Conservation (phyloP, 2,888 invertebrate species). For the Pheosia tremula region DNA sequence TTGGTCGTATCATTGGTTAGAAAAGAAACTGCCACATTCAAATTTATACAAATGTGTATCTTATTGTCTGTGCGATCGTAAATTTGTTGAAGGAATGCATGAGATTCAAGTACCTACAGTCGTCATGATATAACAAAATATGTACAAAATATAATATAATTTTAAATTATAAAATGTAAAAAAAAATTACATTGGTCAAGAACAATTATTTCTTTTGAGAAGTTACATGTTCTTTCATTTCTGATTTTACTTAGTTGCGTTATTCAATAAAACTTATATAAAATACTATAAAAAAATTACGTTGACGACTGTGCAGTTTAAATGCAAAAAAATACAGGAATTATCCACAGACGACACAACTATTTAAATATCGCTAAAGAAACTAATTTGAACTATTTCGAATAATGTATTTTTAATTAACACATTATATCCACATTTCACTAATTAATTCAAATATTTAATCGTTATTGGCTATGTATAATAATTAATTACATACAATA, state of each 20-base stretch:
- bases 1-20: constrained; percentile 89
- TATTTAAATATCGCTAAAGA: constrained; percentile 55
- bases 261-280: too few species aligned
- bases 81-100: constrained; percentile 62
- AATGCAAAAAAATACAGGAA: constrained; percentile 54
- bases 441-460: constrained; percentile 50
- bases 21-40: constrained; percentile 64
- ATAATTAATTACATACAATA: constrained; percentile 54
- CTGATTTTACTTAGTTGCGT: too few species aligned
- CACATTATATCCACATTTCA: constrained; percentile 58
- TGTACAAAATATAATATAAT: constrained; percentile 1
- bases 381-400: constrained; percentile 74
- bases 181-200: constrained; percentile 4
- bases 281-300: constrained; percentile 3
- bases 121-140: constrained; percentile 33
- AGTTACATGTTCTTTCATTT: too few species aligned
- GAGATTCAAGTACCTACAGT: constrained; percentile 44
- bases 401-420: constrained; percentile 48
- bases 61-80: constrained; percentile 31
- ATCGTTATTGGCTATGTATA: constrained; percentile 10
- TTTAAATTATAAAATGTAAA: constrained; percentile 8
- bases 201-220: too few species aligned
- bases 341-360: constrained; percentile 44
- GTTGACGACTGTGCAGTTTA: constrained; percentile 53
- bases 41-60: constrained; percentile 48